Base-by-base conservation (phyloP, 2,797 vertebrate genomes). In the Nannoperca australis region DNA sequence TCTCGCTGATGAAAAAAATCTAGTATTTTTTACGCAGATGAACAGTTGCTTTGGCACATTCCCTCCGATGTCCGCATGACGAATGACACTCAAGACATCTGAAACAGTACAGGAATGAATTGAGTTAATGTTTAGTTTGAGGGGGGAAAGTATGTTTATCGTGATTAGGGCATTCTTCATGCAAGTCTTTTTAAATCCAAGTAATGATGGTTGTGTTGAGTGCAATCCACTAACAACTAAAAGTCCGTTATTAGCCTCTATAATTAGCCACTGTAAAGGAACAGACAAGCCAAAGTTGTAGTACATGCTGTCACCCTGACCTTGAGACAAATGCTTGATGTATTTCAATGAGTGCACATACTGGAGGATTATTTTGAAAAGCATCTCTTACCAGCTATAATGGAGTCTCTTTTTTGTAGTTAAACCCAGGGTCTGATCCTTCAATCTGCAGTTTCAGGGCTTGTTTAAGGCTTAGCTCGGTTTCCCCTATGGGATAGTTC, bases 321-420 rank as follows among this genome's bases (percentile, higher is more conserved):
- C 67, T 76, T 42, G 22, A 80, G 63, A 70, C 79, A 76, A 70
- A 83, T 50, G 64, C 34, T 75, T 70, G 34, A 70, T 55, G 32
- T 64, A 17, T 79, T 73, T 83, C 36, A 83, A 63, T 49, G 72
- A 77, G 22, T 76, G 70, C 44, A 64, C 51, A 80, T 44, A 56
- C 30, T 32, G 50, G 45, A 68, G 69, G 58, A 22, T 51, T 62
- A 59, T 65, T 84, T 77, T 54, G 44, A 61, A 60, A 81, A 47
- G 12, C 2, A 18, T 79, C 30, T 79, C 85, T 96, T 96, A 98
- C 97, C 97, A 95, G 93, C 96, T 97, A 99, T 84, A 99, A 95
- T 0, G 98, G 98, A 0, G 98, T 99, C 92, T 99, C 98, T 92
- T 99, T 99, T 92, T 99, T 99, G 92, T 98, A 99, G 95, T 96